Evolutionary conservation across 2,797 vertebrate species (phyloP), one percentile per base, ranked within the genome.

Genomic region (Mionectes olivaceus): DNA sequence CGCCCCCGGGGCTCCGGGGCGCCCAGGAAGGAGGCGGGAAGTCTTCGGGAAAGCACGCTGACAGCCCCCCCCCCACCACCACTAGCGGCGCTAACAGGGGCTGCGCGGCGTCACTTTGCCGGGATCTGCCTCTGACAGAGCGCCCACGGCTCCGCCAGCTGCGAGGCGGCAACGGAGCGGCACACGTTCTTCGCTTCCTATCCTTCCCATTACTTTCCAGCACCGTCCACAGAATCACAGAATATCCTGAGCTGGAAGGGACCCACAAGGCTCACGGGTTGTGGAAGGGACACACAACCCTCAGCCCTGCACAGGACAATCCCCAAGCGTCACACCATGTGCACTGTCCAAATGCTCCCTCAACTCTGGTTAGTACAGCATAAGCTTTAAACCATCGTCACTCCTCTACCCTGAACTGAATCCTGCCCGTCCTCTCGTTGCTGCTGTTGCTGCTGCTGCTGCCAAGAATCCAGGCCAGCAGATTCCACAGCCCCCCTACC

Each of bases 121-220:
- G 16, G 37, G 70, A 67, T 52, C 67, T 4, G 59, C 79, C 63
- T 33, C 53, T 11, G 23, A 6, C 13, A 19, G 14, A 35, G 57
- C 57, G 5, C 23, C 2, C 1, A 3, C 27, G 14, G 16, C 61
- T 35, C 50, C 27, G 35, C n/a, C 65, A 28, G 28, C 74, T 32
- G 24, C 14, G 5, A 39, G 16, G 10, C 52, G 7, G 3, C 56
- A n/a, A 17, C 17, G 24, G 33, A 33, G 10, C 22, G 5, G 11
- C 28, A 5, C 30, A 3, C 8, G 0, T 59, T 11, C 27, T 27
- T 14, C 27, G 5, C 0, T 11, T 50, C 53, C 32, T 4, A 10
- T 25, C 16, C 15, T 47, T 46, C 43, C 18, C 2, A 1, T n/a
- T 8, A 47, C 5, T 4, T 44, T 11, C 53, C 50, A 50, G 35